A percentile compares a stretch with the other conserved stretches of the same genome.
Evolutionary conservation across 1,140 invertebrate genomes (phyloP).

Genomic region (Ladona fulva): DNA sequence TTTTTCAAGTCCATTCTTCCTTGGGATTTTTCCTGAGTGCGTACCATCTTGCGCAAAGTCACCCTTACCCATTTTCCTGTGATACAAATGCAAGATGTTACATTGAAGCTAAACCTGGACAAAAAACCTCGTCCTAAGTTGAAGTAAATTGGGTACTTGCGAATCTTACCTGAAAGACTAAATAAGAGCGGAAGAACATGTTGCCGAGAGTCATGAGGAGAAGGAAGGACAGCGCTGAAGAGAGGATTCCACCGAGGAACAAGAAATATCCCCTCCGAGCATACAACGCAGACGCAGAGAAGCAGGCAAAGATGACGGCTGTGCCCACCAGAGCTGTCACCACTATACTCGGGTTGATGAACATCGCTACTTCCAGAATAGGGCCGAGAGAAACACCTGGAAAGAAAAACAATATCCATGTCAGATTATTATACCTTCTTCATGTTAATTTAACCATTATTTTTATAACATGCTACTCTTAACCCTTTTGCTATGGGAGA

Average conservation of each 20-base stretch:
- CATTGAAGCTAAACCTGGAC: too few relatives aligned
- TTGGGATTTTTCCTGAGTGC: too few relatives aligned
- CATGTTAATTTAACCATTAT: not conserved
- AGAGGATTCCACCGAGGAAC: constrained; percentile 70
- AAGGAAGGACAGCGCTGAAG: constrained; percentile 71
- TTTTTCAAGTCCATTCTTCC: too few relatives aligned
- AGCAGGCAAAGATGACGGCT: constrained; percentile 79
- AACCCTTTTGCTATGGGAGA: too few relatives aligned
- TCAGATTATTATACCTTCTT: not conserved
- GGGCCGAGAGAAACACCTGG: constrained; percentile 72
- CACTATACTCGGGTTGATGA: constrained; percentile 76
- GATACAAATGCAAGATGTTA: too few relatives aligned
- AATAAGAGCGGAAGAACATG: constrained; percentile 71
- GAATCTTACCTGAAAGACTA: constrained; percentile 73
- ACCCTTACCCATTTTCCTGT: too few relatives aligned
- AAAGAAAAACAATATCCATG: constrained; percentile 29
- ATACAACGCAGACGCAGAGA: constrained; percentile 76
- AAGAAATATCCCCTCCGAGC: constrained; percentile 77
- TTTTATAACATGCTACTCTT: too few relatives aligned
- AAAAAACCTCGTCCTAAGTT: too few relatives aligned
- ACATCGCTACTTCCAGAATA: constrained; percentile 62
- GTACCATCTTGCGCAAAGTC: too few relatives aligned
- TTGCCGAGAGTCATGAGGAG: constrained; percentile 70
- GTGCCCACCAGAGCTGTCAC: constrained; percentile 81
- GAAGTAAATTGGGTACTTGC: too few relatives aligned